These are phyloP conservation scores for Poeciliopsis paucimaculata DNA, from an alignment of 2,797 vertebrate genomes.

Conservation along the genomic window DNA sequence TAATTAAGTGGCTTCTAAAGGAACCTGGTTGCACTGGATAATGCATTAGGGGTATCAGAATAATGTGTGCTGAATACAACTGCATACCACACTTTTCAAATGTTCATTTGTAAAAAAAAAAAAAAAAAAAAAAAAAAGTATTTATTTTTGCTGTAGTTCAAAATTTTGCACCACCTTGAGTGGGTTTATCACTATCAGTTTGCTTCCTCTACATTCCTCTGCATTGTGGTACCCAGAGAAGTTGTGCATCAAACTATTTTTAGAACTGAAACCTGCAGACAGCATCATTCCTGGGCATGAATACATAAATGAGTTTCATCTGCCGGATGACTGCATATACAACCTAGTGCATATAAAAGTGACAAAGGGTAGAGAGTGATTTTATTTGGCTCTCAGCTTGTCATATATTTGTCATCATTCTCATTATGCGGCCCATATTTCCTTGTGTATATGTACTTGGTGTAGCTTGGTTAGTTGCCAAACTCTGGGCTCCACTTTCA, in stretches of 20 bases:
- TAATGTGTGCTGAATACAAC: not conserved
- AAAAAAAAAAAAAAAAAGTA: not conserved
- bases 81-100: not conserved
- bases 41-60: not conserved
- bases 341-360: constrained; percentile 58
- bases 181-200: constrained; percentile 34
- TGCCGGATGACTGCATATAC: constrained; percentile 47
- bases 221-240: constrained; percentile 7
- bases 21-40: not conserved
- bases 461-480: constrained; percentile 36
- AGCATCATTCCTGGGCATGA: constrained; percentile 47
- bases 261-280: constrained; percentile 55
- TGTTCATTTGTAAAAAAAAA: not conserved
- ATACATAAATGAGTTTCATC: constrained; percentile 58
- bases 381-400: constrained; percentile 55
- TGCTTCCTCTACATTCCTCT: constrained; percentile 18
- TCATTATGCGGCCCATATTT: constrained; percentile 41
- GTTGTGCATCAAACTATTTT: constrained; percentile 62
- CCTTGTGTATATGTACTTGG: constrained; percentile 40
- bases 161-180: not conserved
- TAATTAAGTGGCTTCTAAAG: not conserved
- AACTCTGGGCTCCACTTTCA: constrained; percentile 23
- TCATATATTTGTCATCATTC: constrained; percentile 59
- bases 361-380: constrained; percentile 51
- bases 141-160: not conserved